Conservation (phyloP, 2,113 vertebrate genomes). For the Rhinogobius similis region DNA sequence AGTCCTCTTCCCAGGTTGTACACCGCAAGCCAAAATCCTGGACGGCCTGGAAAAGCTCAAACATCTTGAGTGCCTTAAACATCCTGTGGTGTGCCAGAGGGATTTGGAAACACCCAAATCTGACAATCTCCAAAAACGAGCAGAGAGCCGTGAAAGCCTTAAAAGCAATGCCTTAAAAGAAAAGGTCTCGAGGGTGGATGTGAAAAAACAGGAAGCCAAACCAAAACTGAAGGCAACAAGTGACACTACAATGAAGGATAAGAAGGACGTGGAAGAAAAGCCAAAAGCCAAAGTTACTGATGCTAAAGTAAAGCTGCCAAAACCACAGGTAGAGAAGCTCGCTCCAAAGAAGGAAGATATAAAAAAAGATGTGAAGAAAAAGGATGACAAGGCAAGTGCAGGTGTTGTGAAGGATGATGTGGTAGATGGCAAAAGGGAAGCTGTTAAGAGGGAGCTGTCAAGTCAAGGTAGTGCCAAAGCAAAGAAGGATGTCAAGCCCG, state of each 20-base stretch:
- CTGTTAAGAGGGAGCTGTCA: conserved; percentile 57
- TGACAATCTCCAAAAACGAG: conserved; percentile 78
- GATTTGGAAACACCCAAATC: conserved; percentile 75
- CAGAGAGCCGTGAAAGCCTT: conserved; percentile 87
- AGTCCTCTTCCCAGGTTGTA: conserved; percentile 89
- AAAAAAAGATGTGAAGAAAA: conserved; percentile 66
- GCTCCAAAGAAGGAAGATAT: conserved; percentile 81
- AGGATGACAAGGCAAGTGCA: conserved; percentile 71
- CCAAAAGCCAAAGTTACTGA: conserved; percentile 68
- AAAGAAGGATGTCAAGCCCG: conserved; percentile 78
- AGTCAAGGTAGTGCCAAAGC: conserved; percentile 49
- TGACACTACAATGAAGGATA: conserved; percentile 58
- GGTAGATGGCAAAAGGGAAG: conserved; percentile 68
- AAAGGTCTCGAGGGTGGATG: conserved; percentile 56
- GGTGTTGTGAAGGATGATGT: conserved; percentile 57
- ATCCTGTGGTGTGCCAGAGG: conserved; percentile 80
- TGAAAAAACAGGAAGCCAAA: conserved; percentile 75
- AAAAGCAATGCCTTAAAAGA: conserved; percentile 71
- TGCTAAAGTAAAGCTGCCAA: conserved; percentile 60
- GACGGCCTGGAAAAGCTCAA: conserved; percentile 89
- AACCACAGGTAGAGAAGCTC: conserved; percentile 60
- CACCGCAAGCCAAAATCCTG: conserved; percentile 85
- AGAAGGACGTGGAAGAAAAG: conserved; percentile 73
- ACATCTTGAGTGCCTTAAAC: conserved; percentile 86
- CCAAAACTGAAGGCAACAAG: conserved; percentile 67